Base-by-base conservation (phyloP, 2,888 invertebrate species). In the Antitype chi region DNA sequence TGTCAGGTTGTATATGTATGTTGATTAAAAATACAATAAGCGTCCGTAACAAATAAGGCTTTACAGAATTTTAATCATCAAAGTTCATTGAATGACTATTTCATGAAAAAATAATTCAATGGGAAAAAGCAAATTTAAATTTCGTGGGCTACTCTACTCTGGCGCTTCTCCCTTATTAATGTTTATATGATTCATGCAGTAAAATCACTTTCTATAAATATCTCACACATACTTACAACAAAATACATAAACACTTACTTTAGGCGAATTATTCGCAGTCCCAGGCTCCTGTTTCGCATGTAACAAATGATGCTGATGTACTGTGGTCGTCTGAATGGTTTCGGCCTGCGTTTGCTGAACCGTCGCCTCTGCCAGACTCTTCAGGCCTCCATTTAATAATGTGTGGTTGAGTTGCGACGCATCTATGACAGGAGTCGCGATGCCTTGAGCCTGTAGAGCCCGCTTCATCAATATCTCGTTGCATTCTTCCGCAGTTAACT, bases 381-480 rank as follows among this genome's bases (percentile, higher is more conserved):
- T 96, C 60, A 97, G 88, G 2, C 92, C 89, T 0, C 96, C 97
- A 85, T 97, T 97, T 63, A 96, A 87, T 82, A 96, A 78, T 1
- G 96, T 93, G 71, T 96, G 96, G 86, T 95, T 96, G 55, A 96
- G 87, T 85, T 97, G 97, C 1, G 97, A 96, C 0, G 96, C 94
- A 71, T 97, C 96, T 88, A 97, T 95, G 20, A 97, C 97, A 0
- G 96, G 95, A 6, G 96, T 96, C 5, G 96, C 94, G 9, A 97
- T 97, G 15, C 96, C 97, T 84, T 97, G 97, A 5, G 98, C 97
- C 86, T 98, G 98, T 0, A 98, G 96, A 1, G 98, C 98, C 84
- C 98, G 95, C 91, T 98, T 98, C 97, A 98, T 98, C 85, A 98
- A 94, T 83, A 98, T 98, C 94, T 98, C 98, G 93, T 98, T 98